phyloP scores from a whole-genome alignment of 53 echinoderm and acorn worm species.

The Paracentrotus lividus region DNA sequence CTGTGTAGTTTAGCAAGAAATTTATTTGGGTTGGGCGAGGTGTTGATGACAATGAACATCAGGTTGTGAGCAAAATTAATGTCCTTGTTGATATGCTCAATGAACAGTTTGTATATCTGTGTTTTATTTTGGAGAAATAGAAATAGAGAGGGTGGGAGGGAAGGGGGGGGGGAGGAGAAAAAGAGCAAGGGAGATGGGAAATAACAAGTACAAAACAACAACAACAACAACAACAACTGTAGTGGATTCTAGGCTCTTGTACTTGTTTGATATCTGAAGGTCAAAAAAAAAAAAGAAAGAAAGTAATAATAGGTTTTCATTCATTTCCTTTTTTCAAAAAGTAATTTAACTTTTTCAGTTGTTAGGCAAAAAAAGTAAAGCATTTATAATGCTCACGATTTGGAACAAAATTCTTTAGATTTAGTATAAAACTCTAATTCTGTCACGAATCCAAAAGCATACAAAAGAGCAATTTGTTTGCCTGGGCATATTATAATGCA shows the following conservation, averaged over 20 bases:
- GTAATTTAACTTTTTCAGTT: slow-evolving; percentile 11
- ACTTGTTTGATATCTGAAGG: no score
- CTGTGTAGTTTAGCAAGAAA: neutral
- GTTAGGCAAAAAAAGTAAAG: no score
- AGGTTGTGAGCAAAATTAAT: neutral
- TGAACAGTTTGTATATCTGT: neutral
- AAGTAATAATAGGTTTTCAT: neutral
- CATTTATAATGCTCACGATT: neutral
- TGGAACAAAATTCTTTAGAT: neutral
- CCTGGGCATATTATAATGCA: neutral
- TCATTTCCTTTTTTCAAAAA: neutral
- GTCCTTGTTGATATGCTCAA: neutral
- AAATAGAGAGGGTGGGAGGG: no score
- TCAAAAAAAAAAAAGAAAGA: neutral
- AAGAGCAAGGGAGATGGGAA: no score
- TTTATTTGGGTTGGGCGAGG: neutral
- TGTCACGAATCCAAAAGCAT: neutral
- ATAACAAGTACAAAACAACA: no score
- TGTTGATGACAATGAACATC: neutral
- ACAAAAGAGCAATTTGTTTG: slow-evolving; percentile 37
- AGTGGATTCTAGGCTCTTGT: no score
- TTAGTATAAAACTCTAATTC: no score
- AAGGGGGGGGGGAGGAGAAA: neutral
- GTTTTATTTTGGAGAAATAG: neutral
- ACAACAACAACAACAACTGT: no score